Evolutionary conservation across 1,140 invertebrate species (phyloP).

Genomic region (Drosophila sucinea): DNA sequence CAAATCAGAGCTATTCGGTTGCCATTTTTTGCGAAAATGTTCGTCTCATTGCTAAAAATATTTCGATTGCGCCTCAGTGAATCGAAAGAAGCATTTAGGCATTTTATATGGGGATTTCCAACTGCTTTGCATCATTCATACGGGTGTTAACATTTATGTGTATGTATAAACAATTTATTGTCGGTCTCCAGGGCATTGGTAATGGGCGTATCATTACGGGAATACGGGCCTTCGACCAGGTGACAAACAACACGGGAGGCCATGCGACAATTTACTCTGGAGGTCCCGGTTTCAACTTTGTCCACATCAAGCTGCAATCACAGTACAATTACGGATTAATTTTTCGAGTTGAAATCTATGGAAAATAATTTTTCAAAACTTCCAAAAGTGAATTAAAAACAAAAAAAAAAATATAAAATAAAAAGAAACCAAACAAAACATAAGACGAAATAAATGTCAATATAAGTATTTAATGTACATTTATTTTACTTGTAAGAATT

Average conservation of each 20-base stretch:
- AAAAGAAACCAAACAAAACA: neutral
- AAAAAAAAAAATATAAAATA: neutral
- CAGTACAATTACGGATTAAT: constrained; percentile 85
- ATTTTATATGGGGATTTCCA: too few species aligned
- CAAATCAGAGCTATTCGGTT: constrained; percentile 2
- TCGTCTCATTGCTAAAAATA: constrained; percentile 9
- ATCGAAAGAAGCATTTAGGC: too few species aligned
- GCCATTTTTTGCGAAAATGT: constrained; percentile 7
- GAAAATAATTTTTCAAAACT: constrained; percentile 55
- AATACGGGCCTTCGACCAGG: constrained; percentile 84
- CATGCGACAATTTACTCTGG: constrained; percentile 83
- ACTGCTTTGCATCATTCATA: neutral
- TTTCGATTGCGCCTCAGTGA: neutral
- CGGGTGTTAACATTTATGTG: neutral
- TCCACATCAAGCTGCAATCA: constrained; percentile 84
- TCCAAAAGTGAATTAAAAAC: neutral
- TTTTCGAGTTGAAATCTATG: constrained; percentile 84
- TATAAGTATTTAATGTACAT: constrained; percentile 22
- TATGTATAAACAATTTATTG: neutral
- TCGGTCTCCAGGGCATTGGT: constrained; percentile 61
- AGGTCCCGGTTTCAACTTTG: constrained; percentile 83
- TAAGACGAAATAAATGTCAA: constrained; percentile 3
- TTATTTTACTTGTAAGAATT: constrained; percentile 13
- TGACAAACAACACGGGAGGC: constrained; percentile 84
- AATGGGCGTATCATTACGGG: constrained; percentile 83